Base-by-base conservation (phyloP, 1,140 invertebrate species). In the Trichonephila clavipes region DNA sequence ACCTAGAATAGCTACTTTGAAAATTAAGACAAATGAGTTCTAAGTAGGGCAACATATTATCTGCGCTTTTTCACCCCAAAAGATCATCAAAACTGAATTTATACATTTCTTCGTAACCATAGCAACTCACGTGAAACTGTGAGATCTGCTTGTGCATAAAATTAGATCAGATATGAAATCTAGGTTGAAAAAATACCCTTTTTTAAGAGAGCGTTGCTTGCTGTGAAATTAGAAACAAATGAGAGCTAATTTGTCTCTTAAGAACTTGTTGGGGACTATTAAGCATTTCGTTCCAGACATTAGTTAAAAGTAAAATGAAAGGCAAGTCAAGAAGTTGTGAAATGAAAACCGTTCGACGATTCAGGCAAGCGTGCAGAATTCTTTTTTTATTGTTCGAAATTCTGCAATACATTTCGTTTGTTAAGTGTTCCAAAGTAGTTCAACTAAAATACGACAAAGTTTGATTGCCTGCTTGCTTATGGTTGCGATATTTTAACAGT, bases 201-300 rank as follows among this genome's bases (percentile, higher is more conserved):
- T 77, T 77, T 28, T 77, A 19, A 28, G 0, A 34, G 4, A 18
- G 28, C 34, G 24, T 77, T 34, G 69, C 69, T 24, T 24, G 6
- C 28, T 12, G 28, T 16, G 61, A 28, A 77, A 77, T 77, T 77
- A 28, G 69, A 34, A 7, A 28, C 69, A 72, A 72, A 72, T 72
- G 69, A 77, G 34, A 3, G 16, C 34, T 77, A 77, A 77, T 77
- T 77, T 77, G 2, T 51, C 24, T 19, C 2, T 40, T 34, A 77
- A 77, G 69, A 34, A 18, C 69, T 40, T 77, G 69, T 77, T 77
- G 24, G 69, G 34, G 28, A 34, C 69, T 28, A 77, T 77, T 77
- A 77, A 77, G 18, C 28, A 77, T 77, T 24, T 77, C 69, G 34
- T 34, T 77, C 69, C 28, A 77, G 69, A 77, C 28, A 77, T 77